Evolutionary conservation across 2,888 invertebrate genomes (phyloP), one percentile per base, ranked within the genome.

Genomic region (Platycnemis pennipes): DNA sequence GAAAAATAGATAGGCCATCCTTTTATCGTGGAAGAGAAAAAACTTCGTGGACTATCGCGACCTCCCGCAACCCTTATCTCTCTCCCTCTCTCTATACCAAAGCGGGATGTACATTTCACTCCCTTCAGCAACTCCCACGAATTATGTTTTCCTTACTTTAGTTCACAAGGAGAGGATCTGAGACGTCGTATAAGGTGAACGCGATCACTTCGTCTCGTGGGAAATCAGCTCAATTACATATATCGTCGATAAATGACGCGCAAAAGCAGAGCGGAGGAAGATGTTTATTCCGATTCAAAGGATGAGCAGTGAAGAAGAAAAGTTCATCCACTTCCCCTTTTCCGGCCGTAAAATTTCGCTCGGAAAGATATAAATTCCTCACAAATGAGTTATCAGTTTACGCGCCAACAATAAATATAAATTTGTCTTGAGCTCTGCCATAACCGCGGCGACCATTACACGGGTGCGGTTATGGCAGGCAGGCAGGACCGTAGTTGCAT

Each of bases 41-140:
- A 88, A 88, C 49, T 45, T 88, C 88, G 88, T 49, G 46, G 46
- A 88, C 49, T 49, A 49, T 49, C 49, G 16, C 49, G 49, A 11
- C 49, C 49, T 16, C 49, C 16, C 16, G 49, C 49, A 16, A 11
- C 16, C 49, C 16, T 13, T 49, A 5, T 49, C 88, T 44, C 46
- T 87, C 87, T 19, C 44, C 44, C 87, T 87, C 87, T 77, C 7
- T 77, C 22, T 77, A 26, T 77, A 3, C 8, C 77, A 31, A 37
- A 49, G 49, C 49, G 49, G 19, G 4, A 49, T 49, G 49, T 19
- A 49, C 49, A 49, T 49, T 49, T 49, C 19, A 19, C 49, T 19
- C 49, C 49, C 19, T 49, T 49, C 13, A 16, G 49, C 19, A 19
- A 49, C 19, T 49, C 49, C 19, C 19, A 16, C 19, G 49, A 49